Evolutionary conservation across 2,888 invertebrate genomes (phyloP).

Genomic region (Protula sp.): DNA sequence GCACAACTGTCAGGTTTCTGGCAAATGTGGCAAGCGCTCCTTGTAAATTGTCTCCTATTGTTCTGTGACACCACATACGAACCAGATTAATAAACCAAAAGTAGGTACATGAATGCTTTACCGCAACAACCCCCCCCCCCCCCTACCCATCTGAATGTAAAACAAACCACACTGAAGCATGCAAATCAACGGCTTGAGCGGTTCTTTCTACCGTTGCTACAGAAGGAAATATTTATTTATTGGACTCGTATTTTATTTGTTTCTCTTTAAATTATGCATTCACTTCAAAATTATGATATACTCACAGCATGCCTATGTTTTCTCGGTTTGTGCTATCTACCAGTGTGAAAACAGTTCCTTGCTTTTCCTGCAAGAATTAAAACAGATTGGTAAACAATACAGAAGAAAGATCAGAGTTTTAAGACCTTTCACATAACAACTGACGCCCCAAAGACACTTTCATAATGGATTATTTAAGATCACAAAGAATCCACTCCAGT

Average conservation of each 20-base stretch:
- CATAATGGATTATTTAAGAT: neutral
- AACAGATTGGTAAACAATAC: too few relatives aligned
- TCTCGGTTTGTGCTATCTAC: conserved; percentile 51
- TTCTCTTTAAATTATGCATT: too few relatives aligned
- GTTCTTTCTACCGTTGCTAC: too few relatives aligned
- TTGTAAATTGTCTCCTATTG: conserved; percentile 48
- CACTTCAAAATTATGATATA: too few relatives aligned
- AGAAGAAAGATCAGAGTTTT: too few relatives aligned
- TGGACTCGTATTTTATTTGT: too few relatives aligned
- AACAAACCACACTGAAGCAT: too few relatives aligned
- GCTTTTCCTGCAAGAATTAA: conserved; percentile 44
- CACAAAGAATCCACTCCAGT: neutral
- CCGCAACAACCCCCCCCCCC: too few relatives aligned
- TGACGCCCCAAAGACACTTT: neutral
- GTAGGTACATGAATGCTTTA: too few relatives aligned
- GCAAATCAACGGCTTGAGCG: too few relatives aligned
- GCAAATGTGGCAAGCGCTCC: conserved; percentile 50
- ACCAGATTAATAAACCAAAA: neutral
- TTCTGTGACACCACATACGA: conserved; percentile 27
- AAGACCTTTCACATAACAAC: neutral
- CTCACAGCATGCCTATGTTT: conserved; percentile 52
- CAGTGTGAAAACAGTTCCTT: conserved; percentile 51
- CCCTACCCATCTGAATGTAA: too few relatives aligned
- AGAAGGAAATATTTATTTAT: too few relatives aligned
- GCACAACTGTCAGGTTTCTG: conserved; percentile 48